Percentiles rank a stretch among this genome's conserved stretches.
Evolutionary conservation across 35 echinoderm and acorn worm species (phyloP).

Genomic region (Ophioderma brevispina): DNA sequence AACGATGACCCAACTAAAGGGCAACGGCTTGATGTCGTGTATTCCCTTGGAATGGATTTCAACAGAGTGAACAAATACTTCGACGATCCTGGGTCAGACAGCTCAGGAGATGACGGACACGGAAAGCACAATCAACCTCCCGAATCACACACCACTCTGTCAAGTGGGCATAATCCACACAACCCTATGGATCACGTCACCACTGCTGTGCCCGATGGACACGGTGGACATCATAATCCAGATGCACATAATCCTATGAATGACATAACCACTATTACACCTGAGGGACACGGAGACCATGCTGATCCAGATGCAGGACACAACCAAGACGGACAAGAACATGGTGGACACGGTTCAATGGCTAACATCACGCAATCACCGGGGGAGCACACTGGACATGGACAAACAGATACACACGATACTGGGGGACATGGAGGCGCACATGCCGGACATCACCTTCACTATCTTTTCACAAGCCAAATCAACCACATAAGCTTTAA

Average conservation of each 20-base stretch:
- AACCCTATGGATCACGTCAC: neutral
- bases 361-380: too few relatives aligned
- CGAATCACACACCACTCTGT: neutral
- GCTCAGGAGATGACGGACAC: slow-evolving; percentile 37
- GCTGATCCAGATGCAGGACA: neutral
- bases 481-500: slow-evolving; percentile 73
- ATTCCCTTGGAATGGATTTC: slow-evolving; percentile 50
- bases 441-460: neutral
- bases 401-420: too few relatives aligned
- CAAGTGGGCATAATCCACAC: neutral
- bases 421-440: too few relatives aligned
- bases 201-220: neutral
- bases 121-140: neutral
- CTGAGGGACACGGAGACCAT: neutral
- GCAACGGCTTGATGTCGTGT: slow-evolving; percentile 23
- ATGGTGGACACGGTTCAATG: neutral
- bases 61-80: slow-evolving; percentile 87
- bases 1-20: too few relatives aligned
- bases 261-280: too few relatives aligned
- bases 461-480: slow-evolving; percentile 85
- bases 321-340: neutral
- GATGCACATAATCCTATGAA: too few relatives aligned
- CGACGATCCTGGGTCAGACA: slow-evolving; percentile 59
- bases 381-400: too few relatives aligned
- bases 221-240: neutral